These are phyloP conservation scores for Hypsopygia costalis DNA, from an alignment of 2,888 invertebrate genomes.

Conservation along the genomic window DNA sequence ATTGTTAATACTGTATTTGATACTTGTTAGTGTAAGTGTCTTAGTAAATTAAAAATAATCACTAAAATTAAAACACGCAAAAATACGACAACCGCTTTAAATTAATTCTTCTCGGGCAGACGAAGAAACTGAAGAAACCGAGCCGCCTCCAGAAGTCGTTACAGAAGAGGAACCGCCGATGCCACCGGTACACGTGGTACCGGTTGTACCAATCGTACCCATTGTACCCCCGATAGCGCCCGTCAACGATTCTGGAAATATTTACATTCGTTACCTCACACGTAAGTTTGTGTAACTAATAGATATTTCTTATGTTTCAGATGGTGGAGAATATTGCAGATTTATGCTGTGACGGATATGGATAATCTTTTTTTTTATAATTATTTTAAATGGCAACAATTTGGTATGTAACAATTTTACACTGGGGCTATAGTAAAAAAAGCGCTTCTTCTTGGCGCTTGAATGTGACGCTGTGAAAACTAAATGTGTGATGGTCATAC, in stretches of 20 bases:
- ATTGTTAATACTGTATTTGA: too few species aligned
- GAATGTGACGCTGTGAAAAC: too few species aligned
- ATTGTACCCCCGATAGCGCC: constrained; percentile 36
- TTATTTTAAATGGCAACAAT: neutral
- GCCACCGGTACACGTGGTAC: constrained; percentile 4
- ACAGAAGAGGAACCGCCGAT: constrained; percentile 37
- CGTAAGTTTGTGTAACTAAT: constrained; percentile 56
- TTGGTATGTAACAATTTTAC: neutral
- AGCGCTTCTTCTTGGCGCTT: too few species aligned
- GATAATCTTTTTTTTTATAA: neutral
- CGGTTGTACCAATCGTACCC: constrained; percentile 22
- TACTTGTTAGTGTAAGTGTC: too few species aligned
- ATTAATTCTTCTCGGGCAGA: constrained; percentile 51
- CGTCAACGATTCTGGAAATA: constrained; percentile 52
- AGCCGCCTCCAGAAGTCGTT: constrained; percentile 41
- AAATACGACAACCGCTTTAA: constrained; percentile 73
- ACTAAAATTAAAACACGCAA: too few species aligned
- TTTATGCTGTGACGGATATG: neutral
- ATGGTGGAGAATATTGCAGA: neutral
- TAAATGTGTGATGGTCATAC: too few species aligned
- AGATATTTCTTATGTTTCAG: constrained; percentile 53
- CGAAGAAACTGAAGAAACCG: constrained; percentile 65
- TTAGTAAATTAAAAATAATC: too few species aligned
- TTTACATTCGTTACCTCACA: constrained; percentile 70
- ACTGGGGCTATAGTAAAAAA: too few species aligned